A percentile compares a stretch with the other conserved stretches of the same genome.
These are phyloP conservation scores for Pseudorhiza aurosa DNA, from an alignment of 30 jellyfish, hydroid and myxozoan species.

Conservation along the genomic window DNA sequence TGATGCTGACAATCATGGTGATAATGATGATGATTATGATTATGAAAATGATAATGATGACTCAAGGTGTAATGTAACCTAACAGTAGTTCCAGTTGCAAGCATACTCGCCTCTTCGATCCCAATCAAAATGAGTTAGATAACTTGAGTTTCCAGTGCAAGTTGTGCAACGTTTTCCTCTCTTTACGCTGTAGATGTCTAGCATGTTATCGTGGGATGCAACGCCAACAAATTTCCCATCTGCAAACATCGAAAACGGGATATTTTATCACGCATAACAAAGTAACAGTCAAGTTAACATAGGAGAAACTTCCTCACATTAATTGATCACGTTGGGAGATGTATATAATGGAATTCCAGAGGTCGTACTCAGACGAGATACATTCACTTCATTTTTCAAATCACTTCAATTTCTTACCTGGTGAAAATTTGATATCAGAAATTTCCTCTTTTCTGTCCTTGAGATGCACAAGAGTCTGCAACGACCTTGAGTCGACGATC, in stretches of 20 bases:
- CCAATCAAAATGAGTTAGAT: constrained; percentile 98
- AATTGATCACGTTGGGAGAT: no score
- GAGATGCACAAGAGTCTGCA: constrained; percentile 79
- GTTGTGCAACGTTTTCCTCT: constrained; percentile 77
- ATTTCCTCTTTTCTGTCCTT: constrained; percentile 87
- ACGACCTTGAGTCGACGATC: constrained; percentile 87
- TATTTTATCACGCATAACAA: no score
- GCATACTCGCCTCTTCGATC: constrained; percentile 61
- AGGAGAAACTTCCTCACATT: no score
- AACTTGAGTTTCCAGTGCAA: constrained; percentile 91
- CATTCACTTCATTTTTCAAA: no score
- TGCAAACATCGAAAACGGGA: constrained; percentile 2
- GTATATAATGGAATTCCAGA: no score
- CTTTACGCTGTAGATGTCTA: constrained; percentile 86
- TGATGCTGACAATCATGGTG: no score
- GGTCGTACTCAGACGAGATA: no score
- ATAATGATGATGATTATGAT: no score
- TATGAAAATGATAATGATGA: no score
- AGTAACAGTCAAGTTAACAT: no score
- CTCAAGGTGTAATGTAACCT: no score
- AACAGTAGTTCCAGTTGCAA: background rate
- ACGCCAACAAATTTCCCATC: constrained; percentile 96
- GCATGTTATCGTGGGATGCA: constrained; percentile 95
- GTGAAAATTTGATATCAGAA: constrained; percentile 94
- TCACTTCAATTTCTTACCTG: constrained; percentile 57